Evolutionary conservation across 1,140 invertebrate species (phyloP).

Genomic region (Aphidius ervi): DNA sequence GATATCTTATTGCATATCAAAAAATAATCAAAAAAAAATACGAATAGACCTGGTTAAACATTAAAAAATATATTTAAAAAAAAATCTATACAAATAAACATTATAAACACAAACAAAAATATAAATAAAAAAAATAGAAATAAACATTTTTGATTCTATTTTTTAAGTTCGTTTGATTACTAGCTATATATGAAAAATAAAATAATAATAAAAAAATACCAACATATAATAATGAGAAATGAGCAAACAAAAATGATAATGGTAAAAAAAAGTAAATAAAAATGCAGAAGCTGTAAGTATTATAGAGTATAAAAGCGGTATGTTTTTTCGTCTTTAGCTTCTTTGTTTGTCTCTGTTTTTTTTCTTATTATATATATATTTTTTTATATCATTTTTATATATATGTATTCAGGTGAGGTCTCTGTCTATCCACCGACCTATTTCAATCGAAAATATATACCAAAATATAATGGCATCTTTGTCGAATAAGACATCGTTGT

Average conservation of each 20-base stretch:
- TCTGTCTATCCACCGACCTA: constrained; percentile 4
- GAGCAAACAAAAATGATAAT: constrained; percentile 19
- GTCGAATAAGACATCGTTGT: too few relatives aligned
- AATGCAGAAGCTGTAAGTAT: constrained; percentile 13
- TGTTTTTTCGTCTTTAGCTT: constrained; percentile 11
- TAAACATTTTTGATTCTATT: too few relatives aligned
- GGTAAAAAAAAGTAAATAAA: constrained; percentile 19
- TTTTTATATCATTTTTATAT: constrained; percentile 11
- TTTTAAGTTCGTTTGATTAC: too few relatives aligned
- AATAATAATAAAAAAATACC: too few relatives aligned
- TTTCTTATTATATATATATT: constrained; percentile 23
- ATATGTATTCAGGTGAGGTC: background rate
- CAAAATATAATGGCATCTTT: constrained; percentile 10
- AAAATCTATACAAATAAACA: too few relatives aligned
- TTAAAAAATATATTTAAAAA: too few relatives aligned
- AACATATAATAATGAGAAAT: constrained; percentile 16
- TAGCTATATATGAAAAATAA: too few relatives aligned
- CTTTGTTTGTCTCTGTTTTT: constrained; percentile 18
- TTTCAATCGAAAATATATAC: constrained; percentile 23
- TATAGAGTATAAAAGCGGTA: background rate
- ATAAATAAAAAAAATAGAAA: too few relatives aligned
- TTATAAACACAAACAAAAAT: too few relatives aligned
- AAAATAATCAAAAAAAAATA: background rate
- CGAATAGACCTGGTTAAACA: too few relatives aligned
- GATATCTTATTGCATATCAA: too few relatives aligned